These are phyloP conservation scores for Pelosia muscerda DNA, from an alignment of 2,888 invertebrate species.

Conservation along the genomic window DNA sequence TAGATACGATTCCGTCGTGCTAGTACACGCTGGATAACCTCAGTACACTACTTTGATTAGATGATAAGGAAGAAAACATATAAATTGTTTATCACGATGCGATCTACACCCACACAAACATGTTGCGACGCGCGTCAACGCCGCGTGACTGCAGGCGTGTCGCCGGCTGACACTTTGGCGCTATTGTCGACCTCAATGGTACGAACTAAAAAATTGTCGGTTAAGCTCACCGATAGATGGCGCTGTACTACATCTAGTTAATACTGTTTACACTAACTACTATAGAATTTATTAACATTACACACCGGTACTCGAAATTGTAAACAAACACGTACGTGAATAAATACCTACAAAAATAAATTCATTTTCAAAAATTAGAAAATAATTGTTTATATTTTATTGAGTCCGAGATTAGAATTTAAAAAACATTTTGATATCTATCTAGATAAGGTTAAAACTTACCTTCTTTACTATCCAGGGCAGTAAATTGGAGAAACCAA, in stretches of 20 bases:
- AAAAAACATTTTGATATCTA: neutral
- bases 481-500: conserved; percentile 15
- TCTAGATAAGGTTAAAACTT: conserved; percentile 35
- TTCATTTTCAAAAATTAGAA: neutral
- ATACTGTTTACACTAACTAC: conserved; percentile 42
- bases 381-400: neutral
- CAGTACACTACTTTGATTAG: conserved; percentile 66
- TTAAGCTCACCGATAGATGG: conserved; percentile 64
- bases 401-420: neutral
- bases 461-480: conserved; percentile 34
- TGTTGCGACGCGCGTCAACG: conserved; percentile 84
- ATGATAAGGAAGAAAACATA: conserved; percentile 78
- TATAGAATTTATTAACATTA: conserved; percentile 36
- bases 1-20: conserved; percentile 49
- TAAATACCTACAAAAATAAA: neutral
- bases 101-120: conserved; percentile 83
- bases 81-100: conserved; percentile 77
- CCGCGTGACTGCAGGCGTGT: conserved; percentile 85
- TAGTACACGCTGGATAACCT: conserved; percentile 57
- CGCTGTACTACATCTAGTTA: conserved; percentile 50
- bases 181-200: conserved; percentile 55
- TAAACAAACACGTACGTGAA: conserved; percentile 38
- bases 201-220: conserved; percentile 56
- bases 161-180: conserved; percentile 82
- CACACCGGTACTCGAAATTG: conserved; percentile 29